These are phyloP conservation scores for Crotalus helleri DNA, from an alignment of 2,113 vertebrate genomes.

Conservation along the genomic window DNA sequence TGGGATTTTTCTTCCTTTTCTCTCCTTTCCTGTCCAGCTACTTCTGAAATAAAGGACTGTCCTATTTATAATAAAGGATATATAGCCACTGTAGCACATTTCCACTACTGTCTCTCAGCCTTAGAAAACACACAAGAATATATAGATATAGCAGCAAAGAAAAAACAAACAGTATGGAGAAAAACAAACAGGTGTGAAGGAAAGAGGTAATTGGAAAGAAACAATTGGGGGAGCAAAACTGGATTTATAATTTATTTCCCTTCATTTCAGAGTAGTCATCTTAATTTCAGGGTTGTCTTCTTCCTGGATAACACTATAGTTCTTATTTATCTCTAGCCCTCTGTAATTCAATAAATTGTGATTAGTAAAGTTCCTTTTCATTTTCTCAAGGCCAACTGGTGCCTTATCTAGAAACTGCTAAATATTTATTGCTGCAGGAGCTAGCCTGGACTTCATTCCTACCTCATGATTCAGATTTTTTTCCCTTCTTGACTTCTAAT, in stretches of 20 bases:
- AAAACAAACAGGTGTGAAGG: background rate
- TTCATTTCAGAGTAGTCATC: background rate
- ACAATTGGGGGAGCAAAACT: background rate
- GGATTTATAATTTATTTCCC: background rate
- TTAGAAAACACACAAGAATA: background rate
- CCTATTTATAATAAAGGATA: background rate
- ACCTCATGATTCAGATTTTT: background rate
- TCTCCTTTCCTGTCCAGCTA: background rate
- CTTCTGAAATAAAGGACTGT: background rate
- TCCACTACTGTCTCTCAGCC: background rate
- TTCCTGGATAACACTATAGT: background rate
- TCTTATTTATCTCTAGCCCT: background rate
- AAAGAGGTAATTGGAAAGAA: background rate
- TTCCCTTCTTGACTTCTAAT: background rate
- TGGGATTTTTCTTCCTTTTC: background rate
- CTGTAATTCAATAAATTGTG: background rate
- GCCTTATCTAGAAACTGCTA: background rate
- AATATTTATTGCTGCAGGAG: constrained; percentile 43
- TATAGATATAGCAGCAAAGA: background rate
- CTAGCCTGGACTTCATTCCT: background rate
- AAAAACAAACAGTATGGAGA: background rate
- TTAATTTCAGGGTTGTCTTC: background rate
- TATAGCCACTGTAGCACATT: background rate
- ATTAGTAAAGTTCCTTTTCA: background rate
- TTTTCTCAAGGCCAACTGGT: background rate